Evolutionary conservation across 2,888 invertebrate species (phyloP).

Genomic region (Acronicta aceris): DNA sequence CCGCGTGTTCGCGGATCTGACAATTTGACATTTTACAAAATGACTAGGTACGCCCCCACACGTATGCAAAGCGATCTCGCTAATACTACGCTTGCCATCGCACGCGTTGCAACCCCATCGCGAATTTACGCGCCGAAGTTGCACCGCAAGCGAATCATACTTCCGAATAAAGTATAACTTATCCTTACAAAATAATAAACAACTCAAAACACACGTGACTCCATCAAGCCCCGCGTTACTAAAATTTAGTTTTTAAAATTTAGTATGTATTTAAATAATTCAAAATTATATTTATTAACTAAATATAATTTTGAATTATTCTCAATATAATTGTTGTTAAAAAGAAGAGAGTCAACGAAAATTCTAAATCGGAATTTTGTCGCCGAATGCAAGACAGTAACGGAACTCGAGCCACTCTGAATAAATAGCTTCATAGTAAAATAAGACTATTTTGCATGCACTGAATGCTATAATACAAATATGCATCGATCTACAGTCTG

Average conservation of each 20-base stretch:
- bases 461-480: conserved; percentile 78
- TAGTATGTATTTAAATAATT: too few species aligned
- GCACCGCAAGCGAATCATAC: conserved; percentile 51
- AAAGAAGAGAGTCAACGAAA: conserved; percentile 35
- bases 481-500: conserved; percentile 78
- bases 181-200: conserved; percentile 77
- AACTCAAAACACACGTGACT: conserved; percentile 71
- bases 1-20: conserved; percentile 86
- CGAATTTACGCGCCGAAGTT: conserved; percentile 14
- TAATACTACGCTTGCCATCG: conserved; percentile 70
- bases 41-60: conserved; percentile 87
- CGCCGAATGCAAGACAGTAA: conserved; percentile 81
- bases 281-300: too few species aligned
- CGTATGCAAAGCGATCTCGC: conserved; percentile 74
- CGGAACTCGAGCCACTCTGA: conserved; percentile 88
- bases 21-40: conserved; percentile 89
- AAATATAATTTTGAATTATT: conserved; percentile 76
- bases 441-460: conserved; percentile 75
- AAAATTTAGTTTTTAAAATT: too few species aligned
- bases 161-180: conserved; percentile 70
- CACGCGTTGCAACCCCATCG: conserved; percentile 51
- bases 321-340: conserved; percentile 63
- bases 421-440: conserved; percentile 79
- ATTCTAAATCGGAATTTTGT: conserved; percentile 72
- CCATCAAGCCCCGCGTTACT: conserved; percentile 63